Evolutionary conservation across 2,113 vertebrate genomes (phyloP).

Genomic region (Taxidea taxus): DNA sequence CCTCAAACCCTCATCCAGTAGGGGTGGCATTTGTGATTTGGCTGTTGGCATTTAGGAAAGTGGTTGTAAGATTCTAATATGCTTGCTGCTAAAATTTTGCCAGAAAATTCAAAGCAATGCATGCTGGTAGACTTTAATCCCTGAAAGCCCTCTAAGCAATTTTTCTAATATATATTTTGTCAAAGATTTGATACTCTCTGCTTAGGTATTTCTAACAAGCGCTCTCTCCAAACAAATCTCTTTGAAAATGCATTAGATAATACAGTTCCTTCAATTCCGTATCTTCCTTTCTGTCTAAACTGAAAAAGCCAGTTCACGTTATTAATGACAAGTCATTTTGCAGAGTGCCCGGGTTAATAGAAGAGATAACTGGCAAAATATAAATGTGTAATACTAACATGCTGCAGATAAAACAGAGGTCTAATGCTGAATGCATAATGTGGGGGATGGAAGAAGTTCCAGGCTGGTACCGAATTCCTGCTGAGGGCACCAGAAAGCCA

Average conservation of each 20-base stretch:
- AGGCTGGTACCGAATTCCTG: neutral
- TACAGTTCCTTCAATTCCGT: conserved; percentile 56
- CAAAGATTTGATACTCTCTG: conserved; percentile 57
- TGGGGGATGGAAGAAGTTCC: neutral
- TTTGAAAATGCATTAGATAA: conserved; percentile 75
- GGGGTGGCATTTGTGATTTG: neutral
- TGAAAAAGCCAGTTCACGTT: conserved; percentile 69
- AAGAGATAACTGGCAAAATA: conserved; percentile 78
- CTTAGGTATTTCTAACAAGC: conserved; percentile 69
- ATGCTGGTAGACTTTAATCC: conserved; percentile 55
- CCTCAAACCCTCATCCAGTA: neutral
- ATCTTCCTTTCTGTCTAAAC: conserved; percentile 76
- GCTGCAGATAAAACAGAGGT: conserved; percentile 66
- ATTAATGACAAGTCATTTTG: conserved; percentile 78
- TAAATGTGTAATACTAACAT: conserved; percentile 66
- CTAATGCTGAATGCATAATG: conserved; percentile 61
- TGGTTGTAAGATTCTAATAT: conserved; percentile 45
- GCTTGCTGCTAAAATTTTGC: conserved; percentile 39
- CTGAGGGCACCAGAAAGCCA: neutral
- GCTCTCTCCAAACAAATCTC: conserved; percentile 65
- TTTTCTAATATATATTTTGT: conserved; percentile 71
- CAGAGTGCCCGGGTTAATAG: conserved; percentile 75
- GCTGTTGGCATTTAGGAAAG: neutral
- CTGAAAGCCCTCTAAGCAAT: conserved; percentile 55
- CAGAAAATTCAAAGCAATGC: conserved; percentile 46